Evolutionary conservation across 2,888 invertebrate species (phyloP).

Genomic region (Arrhopalites spinosus): DNA sequence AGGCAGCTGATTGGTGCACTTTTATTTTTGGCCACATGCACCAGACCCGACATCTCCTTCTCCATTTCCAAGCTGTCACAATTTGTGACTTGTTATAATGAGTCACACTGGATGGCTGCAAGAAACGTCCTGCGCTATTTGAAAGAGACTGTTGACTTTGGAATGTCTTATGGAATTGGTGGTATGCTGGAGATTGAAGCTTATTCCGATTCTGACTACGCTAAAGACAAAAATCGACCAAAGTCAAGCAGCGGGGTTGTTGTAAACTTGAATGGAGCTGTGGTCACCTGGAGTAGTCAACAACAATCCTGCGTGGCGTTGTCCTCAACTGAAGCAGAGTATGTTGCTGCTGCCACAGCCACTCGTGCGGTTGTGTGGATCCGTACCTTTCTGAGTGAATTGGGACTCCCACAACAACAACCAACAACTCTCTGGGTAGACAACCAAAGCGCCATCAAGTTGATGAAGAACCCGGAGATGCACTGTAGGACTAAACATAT

Average conservation of each 20-base stretch:
- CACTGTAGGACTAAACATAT: constrained; percentile 55
- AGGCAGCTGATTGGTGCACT: constrained; percentile 50
- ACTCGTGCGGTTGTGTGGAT: constrained; percentile 47
- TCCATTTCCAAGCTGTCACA: constrained; percentile 38
- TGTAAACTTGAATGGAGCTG: constrained; percentile 30
- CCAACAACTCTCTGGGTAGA: constrained; percentile 30
- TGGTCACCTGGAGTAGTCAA: constrained; percentile 45
- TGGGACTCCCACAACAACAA: background rate
- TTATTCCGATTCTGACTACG: constrained; percentile 50
- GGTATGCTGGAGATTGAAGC: constrained; percentile 21
- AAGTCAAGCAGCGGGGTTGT: constrained; percentile 44
- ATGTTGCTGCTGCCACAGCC: constrained; percentile 42
- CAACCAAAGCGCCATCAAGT: constrained; percentile 48
- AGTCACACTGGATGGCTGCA: constrained; percentile 46
- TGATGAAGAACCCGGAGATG: constrained; percentile 49
- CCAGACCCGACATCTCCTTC: constrained; percentile 52
- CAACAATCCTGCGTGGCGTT: constrained; percentile 42
- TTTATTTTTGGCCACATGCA: constrained; percentile 45
- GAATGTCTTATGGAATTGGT: background rate
- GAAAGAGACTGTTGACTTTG: constrained; percentile 31
- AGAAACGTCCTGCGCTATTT: constrained; percentile 48
- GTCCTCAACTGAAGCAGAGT: constrained; percentile 50
- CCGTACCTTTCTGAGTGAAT: constrained; percentile 38
- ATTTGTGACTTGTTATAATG: constrained; percentile 44
- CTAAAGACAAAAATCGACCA: constrained; percentile 37